Evolutionary conservation across 2,888 invertebrate genomes (phyloP), one percentile per base, ranked within the genome.

Genomic region (Aphidius colemani): DNA sequence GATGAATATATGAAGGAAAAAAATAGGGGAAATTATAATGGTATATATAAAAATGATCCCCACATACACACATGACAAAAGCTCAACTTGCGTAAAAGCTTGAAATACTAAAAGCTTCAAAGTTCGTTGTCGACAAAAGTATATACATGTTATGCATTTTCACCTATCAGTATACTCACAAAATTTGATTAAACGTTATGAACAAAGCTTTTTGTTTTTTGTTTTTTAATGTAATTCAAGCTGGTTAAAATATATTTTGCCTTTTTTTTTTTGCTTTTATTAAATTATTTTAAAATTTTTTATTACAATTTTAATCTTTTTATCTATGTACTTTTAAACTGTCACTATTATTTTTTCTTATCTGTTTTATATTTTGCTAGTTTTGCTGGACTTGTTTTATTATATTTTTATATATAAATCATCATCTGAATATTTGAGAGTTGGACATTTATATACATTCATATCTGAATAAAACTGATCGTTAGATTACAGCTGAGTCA

Each of bases 61-160:
- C 13, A 61, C 55, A 55, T 43, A 53, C n/a, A 13, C 43, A 13
- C 13, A 13, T 66, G 57, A 67, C 71, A 70, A 70, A 70, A 71
- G 68, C 63, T 18, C 39, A 43, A 59, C 49, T 62, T 61, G 61
- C 67, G 64, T 72, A 72, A 75, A 75, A 74, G 74, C 72, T 67
- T 67, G 66, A 70, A 74, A 74, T 71, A 67, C 69, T 75, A 73
- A 77, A 75, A 75, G 75, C 73, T 53, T 64, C 13, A 61, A 48
- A 64, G 59, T 51, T 50, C 44, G 41, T 7, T 40, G 58, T 59
- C 66, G 18, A 57, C 57, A 30, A 7, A 46, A 46, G 57, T 30
- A 30, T 30, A 30, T 30, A 30, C 40, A 18, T 11, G 45, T 51
- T 30, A 30, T 30, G 39, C 13, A 11, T 44, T 8, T n/a, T 8